Evolutionary conservation across 2,888 invertebrate species (phyloP), one percentile per base, ranked within the genome.

Genomic region (Agriopis marginaria): DNA sequence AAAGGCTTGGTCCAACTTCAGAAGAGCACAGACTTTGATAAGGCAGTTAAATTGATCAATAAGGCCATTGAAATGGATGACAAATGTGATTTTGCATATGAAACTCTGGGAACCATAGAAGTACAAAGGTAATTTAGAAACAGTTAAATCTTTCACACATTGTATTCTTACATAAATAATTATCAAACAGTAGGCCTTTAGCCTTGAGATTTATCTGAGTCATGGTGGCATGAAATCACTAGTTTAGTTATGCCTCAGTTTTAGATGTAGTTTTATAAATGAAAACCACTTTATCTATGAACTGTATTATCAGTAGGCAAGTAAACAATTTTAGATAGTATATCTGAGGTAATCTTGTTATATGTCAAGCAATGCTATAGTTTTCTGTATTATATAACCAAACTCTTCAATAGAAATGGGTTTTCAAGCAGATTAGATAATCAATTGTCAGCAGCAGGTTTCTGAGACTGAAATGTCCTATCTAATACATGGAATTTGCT

Each of bases 61-160:
- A 96, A 97, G 87, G 98, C 98, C 0, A 96, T 99, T 76, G 96
- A 97, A 85, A 95, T 98, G 80, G 99, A 99, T 92, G 96, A 97
- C 62, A 97, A 97, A 88, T 99, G 98, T 94, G 98, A 98, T 91
- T 97, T 98, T 94, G 99, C 98, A 9, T 99, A 98, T 89, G 99
- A 99, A 94, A 98, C 99, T 55, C 94, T 99, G 72, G 99, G 98
- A 78, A 98, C 98, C 40, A 97, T 99, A 75, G 98, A 99, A 95
- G 98, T 99, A 75, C 99, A 99, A 93, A 95, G 97, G 98, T 96
- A 94, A 93, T 90, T 51, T 42, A n/a, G 45, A n/a, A 17, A 14
- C 7, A 47, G 45, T 62, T 47, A 11, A 49, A 50, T n/a, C 6
- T 53, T 54, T 55, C n/a, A 53, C 6, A 51, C 39, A 63, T 42